Evolutionary conservation across 1,140 invertebrate genomes (phyloP).

Genomic region (Triops cancriformis): DNA sequence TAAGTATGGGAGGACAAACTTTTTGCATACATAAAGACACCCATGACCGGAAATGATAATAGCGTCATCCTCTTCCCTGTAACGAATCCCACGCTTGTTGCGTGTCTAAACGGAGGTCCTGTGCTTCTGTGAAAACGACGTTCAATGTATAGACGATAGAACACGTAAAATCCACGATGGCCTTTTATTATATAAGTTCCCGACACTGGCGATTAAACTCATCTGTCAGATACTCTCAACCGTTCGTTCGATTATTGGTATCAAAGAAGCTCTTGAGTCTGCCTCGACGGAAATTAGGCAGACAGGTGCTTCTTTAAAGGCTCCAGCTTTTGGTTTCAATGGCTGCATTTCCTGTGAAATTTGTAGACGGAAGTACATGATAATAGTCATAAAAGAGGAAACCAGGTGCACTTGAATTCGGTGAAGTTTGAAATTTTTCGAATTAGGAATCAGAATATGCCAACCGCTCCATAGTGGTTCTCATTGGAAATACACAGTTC

Average conservation of each 20-base stretch:
- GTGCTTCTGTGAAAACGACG: background rate
- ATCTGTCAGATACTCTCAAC: background rate
- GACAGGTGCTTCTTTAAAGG: background rate
- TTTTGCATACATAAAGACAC: background rate
- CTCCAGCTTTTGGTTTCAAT: conserved; percentile 1
- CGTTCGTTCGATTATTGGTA: background rate
- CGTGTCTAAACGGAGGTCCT: background rate
- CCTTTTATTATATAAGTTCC: background rate
- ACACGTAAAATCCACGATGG: background rate
- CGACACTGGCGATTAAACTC: background rate
- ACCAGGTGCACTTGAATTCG: background rate
- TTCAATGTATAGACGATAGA: background rate
- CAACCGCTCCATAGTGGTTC: too few species aligned
- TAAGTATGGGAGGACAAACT: background rate
- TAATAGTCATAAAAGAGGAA: background rate
- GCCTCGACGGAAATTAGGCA: background rate
- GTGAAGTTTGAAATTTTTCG: background rate
- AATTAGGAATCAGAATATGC: background rate
- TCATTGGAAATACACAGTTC: too few species aligned
- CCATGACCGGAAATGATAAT: conserved; percentile 6
- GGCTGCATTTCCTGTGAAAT: background rate
- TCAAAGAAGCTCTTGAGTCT: background rate
- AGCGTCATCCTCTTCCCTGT: background rate
- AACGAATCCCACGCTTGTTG: background rate
- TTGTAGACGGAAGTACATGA: background rate